Percentiles rank a stretch among this genome's conserved stretches.
These are phyloP conservation scores for Sebastes itinus DNA, from an alignment of 2,797 vertebrate genomes.

Conservation along the genomic window DNA sequence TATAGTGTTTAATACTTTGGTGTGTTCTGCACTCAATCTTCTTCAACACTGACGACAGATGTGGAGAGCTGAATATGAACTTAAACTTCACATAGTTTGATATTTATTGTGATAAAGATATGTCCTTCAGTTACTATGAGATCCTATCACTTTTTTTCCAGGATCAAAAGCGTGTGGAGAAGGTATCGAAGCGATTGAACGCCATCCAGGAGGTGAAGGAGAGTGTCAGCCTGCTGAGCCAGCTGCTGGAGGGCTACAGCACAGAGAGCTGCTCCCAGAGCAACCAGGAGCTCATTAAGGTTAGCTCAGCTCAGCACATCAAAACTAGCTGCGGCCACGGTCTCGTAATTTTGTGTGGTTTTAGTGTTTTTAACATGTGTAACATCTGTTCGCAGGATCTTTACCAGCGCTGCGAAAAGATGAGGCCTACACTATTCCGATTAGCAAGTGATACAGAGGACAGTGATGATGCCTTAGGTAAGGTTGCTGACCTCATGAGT, in stretches of 20 bases:
- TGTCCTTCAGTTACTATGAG: neutral
- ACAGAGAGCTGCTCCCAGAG: slow-evolving; percentile 84
- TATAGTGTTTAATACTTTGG: neutral
- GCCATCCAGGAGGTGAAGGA: slow-evolving; percentile 98
- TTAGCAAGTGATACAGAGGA: slow-evolving; percentile 99
- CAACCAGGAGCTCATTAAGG: slow-evolving; percentile 96
- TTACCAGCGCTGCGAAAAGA: slow-evolving; percentile 96
- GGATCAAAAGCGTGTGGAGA: slow-evolving; percentile 98
- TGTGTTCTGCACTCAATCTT: neutral
- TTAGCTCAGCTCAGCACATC: slow-evolving; percentile 57
- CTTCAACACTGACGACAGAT: neutral
- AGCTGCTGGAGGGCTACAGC: slow-evolving; percentile 92
- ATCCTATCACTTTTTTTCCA: slow-evolving; percentile 30
- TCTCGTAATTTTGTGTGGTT: neutral
- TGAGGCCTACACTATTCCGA: slow-evolving; percentile 96
- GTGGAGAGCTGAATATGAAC: neutral
- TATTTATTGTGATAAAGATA: neutral
- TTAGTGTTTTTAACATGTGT: neutral
- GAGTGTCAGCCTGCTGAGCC: slow-evolving; percentile 92
- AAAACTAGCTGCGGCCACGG: neutral
- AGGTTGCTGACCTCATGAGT: slow-evolving; percentile 22
- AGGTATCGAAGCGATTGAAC: slow-evolving; percentile 94
- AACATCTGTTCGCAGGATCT: slow-evolving; percentile 85
- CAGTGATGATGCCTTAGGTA: slow-evolving; percentile 95
- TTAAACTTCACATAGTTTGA: neutral